These are phyloP conservation scores for Eurytoma adleriae DNA, from an alignment of 2,888 invertebrate genomes.

Conservation along the genomic window DNA sequence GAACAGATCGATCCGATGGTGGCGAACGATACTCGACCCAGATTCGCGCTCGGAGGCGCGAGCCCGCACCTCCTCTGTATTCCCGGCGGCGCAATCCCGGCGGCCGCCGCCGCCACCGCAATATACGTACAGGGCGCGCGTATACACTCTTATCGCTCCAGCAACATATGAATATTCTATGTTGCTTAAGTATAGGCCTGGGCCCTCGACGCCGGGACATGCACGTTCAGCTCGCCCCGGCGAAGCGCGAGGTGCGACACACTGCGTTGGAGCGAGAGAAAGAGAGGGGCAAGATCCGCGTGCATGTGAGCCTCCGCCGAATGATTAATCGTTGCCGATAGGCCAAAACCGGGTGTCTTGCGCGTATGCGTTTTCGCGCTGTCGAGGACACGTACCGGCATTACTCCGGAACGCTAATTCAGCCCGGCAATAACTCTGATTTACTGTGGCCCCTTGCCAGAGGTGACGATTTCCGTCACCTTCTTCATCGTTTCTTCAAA, in stretches of 20 bases:
- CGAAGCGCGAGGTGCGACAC: not conserved
- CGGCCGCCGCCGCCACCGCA: not conserved
- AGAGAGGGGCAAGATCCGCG: slow-evolving; percentile 28
- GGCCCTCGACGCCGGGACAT: slow-evolving; percentile 43
- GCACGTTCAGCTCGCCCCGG: slow-evolving; percentile 11
- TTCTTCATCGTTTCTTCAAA: slow-evolving; percentile 27
- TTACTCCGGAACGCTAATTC: slow-evolving; percentile 71
- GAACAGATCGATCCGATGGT: slow-evolving; percentile 48
- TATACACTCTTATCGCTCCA: slow-evolving; percentile 54
- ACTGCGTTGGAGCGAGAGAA: slow-evolving; percentile 44
- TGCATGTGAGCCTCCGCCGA: slow-evolving; percentile 63
- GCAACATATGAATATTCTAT: slow-evolving; percentile 58
- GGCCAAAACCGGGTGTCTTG: slow-evolving; percentile 55
- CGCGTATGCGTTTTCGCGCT: slow-evolving; percentile 53
- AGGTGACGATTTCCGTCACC: slow-evolving; percentile 54
- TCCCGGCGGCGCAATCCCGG: slow-evolving; percentile 41
- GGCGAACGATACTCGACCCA: slow-evolving; percentile 49
- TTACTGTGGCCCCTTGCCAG: slow-evolving; percentile 66
- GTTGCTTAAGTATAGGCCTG: slow-evolving; percentile 55
- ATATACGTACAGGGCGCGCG: not conserved
- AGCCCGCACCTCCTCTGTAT: slow-evolving; percentile 4
- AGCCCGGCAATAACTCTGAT: slow-evolving; percentile 73
- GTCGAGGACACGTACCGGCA: slow-evolving; percentile 71
- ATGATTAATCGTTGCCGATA: slow-evolving; percentile 72
- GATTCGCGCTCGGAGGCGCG: slow-evolving; percentile 21